Conservation (phyloP, 2,888 invertebrate species). For the Clitarchus hookeri region DNA sequence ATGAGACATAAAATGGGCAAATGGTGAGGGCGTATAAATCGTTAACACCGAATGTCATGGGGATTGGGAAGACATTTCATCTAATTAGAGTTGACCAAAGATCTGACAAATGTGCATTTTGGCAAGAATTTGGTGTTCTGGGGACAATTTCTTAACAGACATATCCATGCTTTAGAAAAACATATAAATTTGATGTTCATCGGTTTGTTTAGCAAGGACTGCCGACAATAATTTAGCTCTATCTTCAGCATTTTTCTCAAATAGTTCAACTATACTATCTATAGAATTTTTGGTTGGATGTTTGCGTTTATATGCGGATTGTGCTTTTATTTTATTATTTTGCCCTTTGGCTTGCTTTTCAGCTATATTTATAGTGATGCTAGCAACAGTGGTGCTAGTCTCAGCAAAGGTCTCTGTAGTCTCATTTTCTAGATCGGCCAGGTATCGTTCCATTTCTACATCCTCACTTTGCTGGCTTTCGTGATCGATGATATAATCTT, state of each 20-base stretch:
- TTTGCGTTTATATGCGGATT: neutral
- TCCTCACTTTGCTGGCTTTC: neutral
- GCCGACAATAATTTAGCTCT: neutral
- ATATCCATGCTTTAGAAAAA: neutral
- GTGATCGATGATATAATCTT: no score
- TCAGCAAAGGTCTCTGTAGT: neutral
- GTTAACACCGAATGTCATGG: neutral
- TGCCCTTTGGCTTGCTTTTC: neutral
- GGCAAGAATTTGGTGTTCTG: slow-evolving; percentile 16
- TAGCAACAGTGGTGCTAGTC: neutral
- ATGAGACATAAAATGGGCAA: neutral
- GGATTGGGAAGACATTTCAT: slow-evolving; percentile 17
- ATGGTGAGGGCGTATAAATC: neutral
- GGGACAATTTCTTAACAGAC: neutral
- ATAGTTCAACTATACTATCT: neutral
- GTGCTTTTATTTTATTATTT: neutral
- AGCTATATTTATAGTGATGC: neutral
- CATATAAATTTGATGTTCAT: neutral
- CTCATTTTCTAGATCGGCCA: neutral
- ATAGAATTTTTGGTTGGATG: neutral
- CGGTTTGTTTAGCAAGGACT: slow-evolving; percentile 10
- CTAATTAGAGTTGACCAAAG: neutral
- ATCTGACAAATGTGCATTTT: slow-evolving; percentile 16
- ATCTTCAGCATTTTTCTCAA: neutral
- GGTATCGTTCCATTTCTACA: neutral